Evolutionary conservation across 2,113 vertebrate species (phyloP).

Genomic region (Eclectus roratus): DNA sequence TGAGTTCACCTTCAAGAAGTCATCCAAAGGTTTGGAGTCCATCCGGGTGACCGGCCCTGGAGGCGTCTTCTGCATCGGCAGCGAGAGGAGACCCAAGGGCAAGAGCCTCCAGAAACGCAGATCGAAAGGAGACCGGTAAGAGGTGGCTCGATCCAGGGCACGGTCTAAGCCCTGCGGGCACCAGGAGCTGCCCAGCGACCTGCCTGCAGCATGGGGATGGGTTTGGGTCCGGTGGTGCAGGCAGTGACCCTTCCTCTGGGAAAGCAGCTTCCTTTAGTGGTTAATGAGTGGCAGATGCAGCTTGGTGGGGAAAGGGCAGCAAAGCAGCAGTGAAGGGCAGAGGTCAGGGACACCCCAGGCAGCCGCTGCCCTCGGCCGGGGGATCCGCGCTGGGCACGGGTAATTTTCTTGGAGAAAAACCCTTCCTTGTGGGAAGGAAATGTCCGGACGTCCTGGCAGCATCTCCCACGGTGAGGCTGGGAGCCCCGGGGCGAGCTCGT

Average conservation of each 20-base stretch:
- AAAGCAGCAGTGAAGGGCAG: constrained; percentile 55
- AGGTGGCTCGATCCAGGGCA: rapidly evolving
- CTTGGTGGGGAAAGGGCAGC: constrained; percentile 63
- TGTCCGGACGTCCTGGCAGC: neutral
- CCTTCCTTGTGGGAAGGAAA: constrained; percentile 13
- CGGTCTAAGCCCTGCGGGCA: neutral
- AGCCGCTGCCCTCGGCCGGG: neutral
- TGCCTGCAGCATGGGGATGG: neutral
- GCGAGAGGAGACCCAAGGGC: constrained; percentile 91
- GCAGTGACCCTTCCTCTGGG: neutral
- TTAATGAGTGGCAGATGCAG: constrained; percentile 88
- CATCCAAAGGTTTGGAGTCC: constrained; percentile 93
- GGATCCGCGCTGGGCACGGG: neutral
- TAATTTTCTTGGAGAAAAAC: neutral
- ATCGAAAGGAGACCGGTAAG: constrained; percentile 92
- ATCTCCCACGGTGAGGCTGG: neutral
- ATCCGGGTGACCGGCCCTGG: constrained; percentile 90
- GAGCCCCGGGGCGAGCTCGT: neutral
- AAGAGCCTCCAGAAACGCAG: constrained; percentile 92
- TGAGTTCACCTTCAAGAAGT: constrained; percentile 97
- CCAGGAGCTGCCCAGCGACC: neutral
- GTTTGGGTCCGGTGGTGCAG: neutral
- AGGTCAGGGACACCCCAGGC: constrained; percentile 76
- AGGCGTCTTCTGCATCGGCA: constrained; percentile 90
- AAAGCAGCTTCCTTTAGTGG: constrained; percentile 62